Percentiles rank a stretch among this genome's conserved stretches.
Conservation (phyloP, 2,888 invertebrate genomes). For the Trissolcus brochymenae region DNA sequence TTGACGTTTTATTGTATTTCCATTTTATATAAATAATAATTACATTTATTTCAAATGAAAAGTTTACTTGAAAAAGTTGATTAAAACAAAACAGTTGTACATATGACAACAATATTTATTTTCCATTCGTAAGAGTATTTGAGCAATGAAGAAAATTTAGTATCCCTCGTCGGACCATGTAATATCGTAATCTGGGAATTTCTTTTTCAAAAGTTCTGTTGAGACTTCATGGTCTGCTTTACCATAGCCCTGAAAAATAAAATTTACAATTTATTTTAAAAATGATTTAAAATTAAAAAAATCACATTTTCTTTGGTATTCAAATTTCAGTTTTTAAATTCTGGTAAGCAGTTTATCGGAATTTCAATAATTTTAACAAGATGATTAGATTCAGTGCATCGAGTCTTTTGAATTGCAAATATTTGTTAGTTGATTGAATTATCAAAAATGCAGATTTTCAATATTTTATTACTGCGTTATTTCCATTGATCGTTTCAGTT, state of each 20-base stretch:
- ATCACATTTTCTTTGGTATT: too few relatives aligned
- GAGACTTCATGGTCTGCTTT: slow-evolving; percentile 91
- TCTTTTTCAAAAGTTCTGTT: slow-evolving; percentile 84
- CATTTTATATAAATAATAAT: too few relatives aligned
- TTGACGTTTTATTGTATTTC: too few relatives aligned
- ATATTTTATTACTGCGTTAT: too few relatives aligned
- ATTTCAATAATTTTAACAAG: not conserved
- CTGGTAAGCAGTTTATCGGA: not conserved
- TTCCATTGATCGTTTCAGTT: too few relatives aligned
- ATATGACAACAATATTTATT: slow-evolving; percentile 1
- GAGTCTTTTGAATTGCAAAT: too few relatives aligned
- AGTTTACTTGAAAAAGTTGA: not conserved
- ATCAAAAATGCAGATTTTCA: too few relatives aligned
- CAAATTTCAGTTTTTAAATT: too few relatives aligned
- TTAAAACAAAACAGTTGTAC: not conserved
- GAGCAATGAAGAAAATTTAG: slow-evolving; percentile 38
- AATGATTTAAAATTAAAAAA: not conserved
- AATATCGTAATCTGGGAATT: slow-evolving; percentile 86
- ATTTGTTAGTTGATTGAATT: too few relatives aligned
- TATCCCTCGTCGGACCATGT: slow-evolving; percentile 92
- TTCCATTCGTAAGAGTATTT: not conserved
- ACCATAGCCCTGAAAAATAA: slow-evolving; percentile 85
- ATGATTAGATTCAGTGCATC: not conserved
- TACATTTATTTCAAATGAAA: not conserved
- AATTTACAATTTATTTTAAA: not conserved